A percentile compares a stretch with the other conserved stretches of the same genome.
Conservation (phyloP, 1,140 invertebrate species). For the Saccostrea echinata region DNA sequence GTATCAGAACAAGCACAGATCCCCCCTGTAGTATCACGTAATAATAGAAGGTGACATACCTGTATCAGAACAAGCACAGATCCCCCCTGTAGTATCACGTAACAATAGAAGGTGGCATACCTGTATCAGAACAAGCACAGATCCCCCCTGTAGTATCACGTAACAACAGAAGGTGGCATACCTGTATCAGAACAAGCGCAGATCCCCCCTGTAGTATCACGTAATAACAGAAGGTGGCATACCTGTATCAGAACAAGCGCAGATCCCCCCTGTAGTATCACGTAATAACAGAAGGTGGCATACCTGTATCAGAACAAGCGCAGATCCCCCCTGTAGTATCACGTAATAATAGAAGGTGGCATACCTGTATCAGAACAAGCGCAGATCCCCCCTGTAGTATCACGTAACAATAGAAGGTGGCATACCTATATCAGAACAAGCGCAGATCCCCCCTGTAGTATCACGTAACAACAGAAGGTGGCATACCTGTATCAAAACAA, state of each 20-base stretch:
- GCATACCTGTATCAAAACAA: conserved; percentile 72
- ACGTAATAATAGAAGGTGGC: not conserved
- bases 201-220: conserved; percentile 67
- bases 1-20: too few relatives aligned
- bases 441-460: conserved; percentile 67
- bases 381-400: conserved; percentile 68
- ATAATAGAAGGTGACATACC: too few relatives aligned
- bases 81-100: too few relatives aligned
- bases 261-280: too few relatives aligned
- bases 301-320: conserved; percentile 73
- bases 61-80: too few relatives aligned
- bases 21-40: too few relatives aligned
- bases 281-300: not conserved
- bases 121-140: too few relatives aligned
- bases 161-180: conserved; percentile 12
- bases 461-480: not conserved
- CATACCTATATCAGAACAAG: conserved; percentile 72
- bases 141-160: too few relatives aligned
- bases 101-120: too few relatives aligned
- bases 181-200: conserved; percentile 72
- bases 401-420: not conserved
- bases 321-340: conserved; percentile 67
- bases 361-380: conserved; percentile 72
- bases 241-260: too few relatives aligned
- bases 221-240: too few relatives aligned